A percentile compares a stretch with the other conserved stretches of the same genome.
Conservation (phyloP, 2,888 invertebrate species). For the Drosophila atripex region DNA sequence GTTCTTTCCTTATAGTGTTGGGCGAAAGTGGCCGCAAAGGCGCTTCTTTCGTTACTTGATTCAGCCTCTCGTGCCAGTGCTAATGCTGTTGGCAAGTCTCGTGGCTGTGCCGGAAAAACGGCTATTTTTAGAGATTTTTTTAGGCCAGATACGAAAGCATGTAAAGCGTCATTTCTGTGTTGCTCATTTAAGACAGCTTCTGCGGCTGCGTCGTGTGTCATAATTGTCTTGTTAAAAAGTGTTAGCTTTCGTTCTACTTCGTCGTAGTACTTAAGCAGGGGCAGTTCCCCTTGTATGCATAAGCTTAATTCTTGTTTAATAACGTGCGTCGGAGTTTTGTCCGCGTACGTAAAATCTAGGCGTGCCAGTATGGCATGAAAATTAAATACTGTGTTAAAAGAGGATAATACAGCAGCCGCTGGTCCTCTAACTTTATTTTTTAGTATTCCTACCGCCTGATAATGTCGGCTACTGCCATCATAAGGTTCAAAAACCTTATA, state of each 20-base stretch:
- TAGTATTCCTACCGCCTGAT: neutral
- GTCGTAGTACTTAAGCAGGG: too few species aligned
- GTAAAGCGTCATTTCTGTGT: constrained; percentile 1
- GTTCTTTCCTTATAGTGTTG: too few species aligned
- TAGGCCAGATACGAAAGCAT: constrained; percentile 1
- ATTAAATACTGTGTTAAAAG: neutral
- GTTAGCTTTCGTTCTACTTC: neutral
- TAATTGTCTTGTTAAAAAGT: neutral
- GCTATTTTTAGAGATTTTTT: too few species aligned
- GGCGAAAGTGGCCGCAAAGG: too few species aligned
- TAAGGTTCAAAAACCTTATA: neutral
- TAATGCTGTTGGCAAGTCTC: too few species aligned
- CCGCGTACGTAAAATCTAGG: constrained; percentile 6
- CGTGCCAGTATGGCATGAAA: constrained; percentile 4
- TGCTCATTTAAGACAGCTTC: neutral
- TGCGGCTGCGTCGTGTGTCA: neutral
- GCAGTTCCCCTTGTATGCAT: too few species aligned
- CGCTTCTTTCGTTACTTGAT: too few species aligned
- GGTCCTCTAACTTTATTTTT: neutral
- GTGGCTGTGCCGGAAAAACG: too few species aligned
- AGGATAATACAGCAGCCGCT: neutral
- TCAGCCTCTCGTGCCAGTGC: too few species aligned
- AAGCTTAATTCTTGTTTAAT: constrained; percentile 4
- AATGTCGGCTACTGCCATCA: neutral
- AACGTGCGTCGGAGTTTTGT: constrained; percentile 1